Base-by-base conservation (phyloP, 2,113 vertebrate genomes). In the Cairina moschata region DNA sequence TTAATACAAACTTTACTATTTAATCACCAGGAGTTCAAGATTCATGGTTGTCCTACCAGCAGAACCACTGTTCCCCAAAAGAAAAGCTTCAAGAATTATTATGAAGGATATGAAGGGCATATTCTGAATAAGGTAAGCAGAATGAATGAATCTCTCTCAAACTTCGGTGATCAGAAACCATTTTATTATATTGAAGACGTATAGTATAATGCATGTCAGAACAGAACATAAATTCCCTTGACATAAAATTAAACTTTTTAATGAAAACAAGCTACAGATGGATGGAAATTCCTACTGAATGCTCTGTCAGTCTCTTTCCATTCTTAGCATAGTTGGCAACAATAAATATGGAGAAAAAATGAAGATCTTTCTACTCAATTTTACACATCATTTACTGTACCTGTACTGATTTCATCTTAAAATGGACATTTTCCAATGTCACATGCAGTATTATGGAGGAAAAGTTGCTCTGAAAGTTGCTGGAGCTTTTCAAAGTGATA, bases 181-280 rank as follows among this genome's bases (percentile, higher is more conserved):
- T 96, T 96, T 96, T 96, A 92, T 96, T 92, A 63, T 66, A 50
- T 81, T 40, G 60, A 93, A 87, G 90, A 78, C 21, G 54, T 66
- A 72, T 13, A 87, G 17, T 80, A 55, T 63, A 95, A 93, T 83
- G 66, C 44, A 17, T 82, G 76, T 93, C 79, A 95, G 86, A 91
- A 50, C 59, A 93, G 91, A 82, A 69, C 82, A 96, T 97, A 95
- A 96, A 97, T 96, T 91, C 42, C 59, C 83, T 77, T 96, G 83
- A 96, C 88, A 89, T 74, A 81, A 95, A 96, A 94, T 97, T 87
- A 46, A 62, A 42, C 34, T n/a, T 38, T 92, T 97, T 95, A 97
- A 97, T 97, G 91, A 91, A 94, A 97, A 93, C 85, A 84, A 97
- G 83, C 59, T 90, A 74, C 63, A 96, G 88, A 95, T 95, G 84